These are phyloP conservation scores for Tenthredo amoena DNA, from an alignment of 2,888 invertebrate species.

Conservation along the genomic window DNA sequence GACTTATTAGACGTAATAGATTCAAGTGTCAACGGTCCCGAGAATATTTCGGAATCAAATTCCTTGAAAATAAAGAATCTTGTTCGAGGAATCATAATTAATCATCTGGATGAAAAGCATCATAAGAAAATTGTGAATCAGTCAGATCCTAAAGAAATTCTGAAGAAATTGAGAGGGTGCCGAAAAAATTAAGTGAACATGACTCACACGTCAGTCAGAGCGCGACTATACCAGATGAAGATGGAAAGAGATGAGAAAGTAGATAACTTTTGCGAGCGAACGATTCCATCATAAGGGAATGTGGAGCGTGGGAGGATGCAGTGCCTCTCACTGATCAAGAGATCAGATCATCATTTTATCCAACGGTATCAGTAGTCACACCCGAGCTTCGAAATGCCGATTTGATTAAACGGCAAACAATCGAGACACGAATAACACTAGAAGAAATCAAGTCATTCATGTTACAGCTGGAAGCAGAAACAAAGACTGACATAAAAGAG, in stretches of 20 bases:
- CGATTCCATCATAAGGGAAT: slow-evolving; percentile 57
- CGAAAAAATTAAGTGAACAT: slow-evolving; percentile 56
- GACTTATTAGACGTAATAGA: slow-evolving; percentile 58
- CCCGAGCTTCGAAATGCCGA: slow-evolving; percentile 54
- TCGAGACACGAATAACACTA: slow-evolving; percentile 54
- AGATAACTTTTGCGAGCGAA: slow-evolving; percentile 57
- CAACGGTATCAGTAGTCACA: slow-evolving; percentile 48
- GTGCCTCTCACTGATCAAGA: slow-evolving; percentile 57
- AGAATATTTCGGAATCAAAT: slow-evolving; percentile 17
- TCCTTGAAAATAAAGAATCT: slow-evolving; percentile 47
- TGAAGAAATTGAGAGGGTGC: slow-evolving; percentile 53
- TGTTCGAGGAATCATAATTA: slow-evolving; percentile 58
- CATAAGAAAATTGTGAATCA: slow-evolving; percentile 58
- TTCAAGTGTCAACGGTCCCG: slow-evolving; percentile 32
- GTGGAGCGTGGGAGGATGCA: slow-evolving; percentile 55
- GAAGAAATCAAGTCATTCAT: slow-evolving; percentile 57
- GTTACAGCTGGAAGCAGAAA: slow-evolving; percentile 55
- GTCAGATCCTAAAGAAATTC: slow-evolving; percentile 57
- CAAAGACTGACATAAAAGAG: slow-evolving; percentile 44
- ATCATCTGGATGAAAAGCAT: slow-evolving; percentile 57
- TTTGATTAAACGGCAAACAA: slow-evolving; percentile 46
- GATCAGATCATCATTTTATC: slow-evolving; percentile 55
- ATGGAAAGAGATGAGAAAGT: slow-evolving; percentile 58
- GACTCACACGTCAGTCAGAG: slow-evolving; percentile 57
- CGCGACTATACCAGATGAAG: slow-evolving; percentile 56